Base-by-base conservation (phyloP, 2,797 vertebrate species). In the Peromyscus melanophrys region DNA sequence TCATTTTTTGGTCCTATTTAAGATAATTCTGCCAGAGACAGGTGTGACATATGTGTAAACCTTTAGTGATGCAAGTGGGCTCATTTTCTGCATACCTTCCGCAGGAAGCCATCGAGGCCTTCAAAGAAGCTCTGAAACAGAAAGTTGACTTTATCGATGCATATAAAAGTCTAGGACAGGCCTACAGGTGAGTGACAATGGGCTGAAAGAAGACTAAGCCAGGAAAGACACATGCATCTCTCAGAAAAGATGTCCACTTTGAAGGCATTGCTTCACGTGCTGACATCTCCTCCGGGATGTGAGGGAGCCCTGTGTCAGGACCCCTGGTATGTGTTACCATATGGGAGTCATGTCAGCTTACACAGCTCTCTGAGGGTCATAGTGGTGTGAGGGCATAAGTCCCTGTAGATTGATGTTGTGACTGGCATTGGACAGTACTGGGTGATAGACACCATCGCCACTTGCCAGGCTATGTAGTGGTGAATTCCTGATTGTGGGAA, bases 71-170 rank as follows among this genome's bases (percentile, higher is more conserved):
- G 57, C 82, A 65, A 78, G 71, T 76, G 52, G 85, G 78, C 63
- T 97, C 37, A 84, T 85, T 92, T 91, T 71, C 86, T 88, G 0
- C 43, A 4, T 94, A 5, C 52, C 98, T 96, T 90, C 92, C 96
- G 17, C 97, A 99, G 99, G 99, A 99, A 99, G 99, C 99, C 96
- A 99, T 99, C 80, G 99, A 99, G 96, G 99, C 99, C 0, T 99
- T 99, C 98, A 99, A 99, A 99, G 99, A 99, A 98, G 99, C 99
- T 16, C 97, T 99, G 97, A 99, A 99, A 97, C 98, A 99, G 97
- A 99, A 99, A 98, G 98, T 99, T 52, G 99, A 99, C 97, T 99
- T 99, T 82, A 99, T 99, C 96, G 99, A 99, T 97, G 99, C 99
- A 0, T 99, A 99, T 98, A 99, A 99, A 98, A 99, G 99, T 97